A percentile compares a stretch with the other conserved stretches of the same genome.
phyloP scores from a whole-genome alignment of 2,113 vertebrate species.

The Oryzias woworae region DNA sequence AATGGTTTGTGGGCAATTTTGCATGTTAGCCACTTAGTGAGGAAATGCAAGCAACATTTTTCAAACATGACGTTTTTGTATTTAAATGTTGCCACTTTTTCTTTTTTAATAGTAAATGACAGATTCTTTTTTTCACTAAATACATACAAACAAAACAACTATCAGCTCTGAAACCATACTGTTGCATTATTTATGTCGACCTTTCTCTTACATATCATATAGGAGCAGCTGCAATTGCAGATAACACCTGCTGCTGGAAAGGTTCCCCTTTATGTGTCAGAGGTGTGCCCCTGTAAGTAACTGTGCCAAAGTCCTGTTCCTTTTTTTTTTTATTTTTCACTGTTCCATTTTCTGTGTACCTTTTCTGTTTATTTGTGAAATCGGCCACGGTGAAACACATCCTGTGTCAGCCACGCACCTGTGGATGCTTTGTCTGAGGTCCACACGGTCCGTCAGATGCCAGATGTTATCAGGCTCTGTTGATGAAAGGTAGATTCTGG shows the following conservation, averaged over 20 bases:
- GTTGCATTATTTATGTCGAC: background rate
- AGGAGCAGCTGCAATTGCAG: constrained; percentile 37
- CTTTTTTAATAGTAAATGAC: too few relatives aligned
- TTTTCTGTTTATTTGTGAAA: constrained; percentile 23
- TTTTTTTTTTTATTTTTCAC: background rate
- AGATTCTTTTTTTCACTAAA: too few relatives aligned
- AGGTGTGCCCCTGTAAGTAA: constrained; percentile 19
- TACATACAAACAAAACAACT: too few relatives aligned
- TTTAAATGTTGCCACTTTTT: too few relatives aligned
- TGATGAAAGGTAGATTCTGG: constrained; percentile 67
- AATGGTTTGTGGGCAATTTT: too few relatives aligned
- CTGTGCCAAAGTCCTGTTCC: background rate
- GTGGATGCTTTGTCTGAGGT: constrained; percentile 52
- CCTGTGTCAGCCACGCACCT: constrained; percentile 54
- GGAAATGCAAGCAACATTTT: too few relatives aligned
- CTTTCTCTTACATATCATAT: background rate
- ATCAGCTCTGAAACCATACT: too few relatives aligned
- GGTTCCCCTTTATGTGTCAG: constrained; percentile 16
- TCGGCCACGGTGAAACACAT: constrained; percentile 3
- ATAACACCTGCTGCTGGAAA: constrained; percentile 38
- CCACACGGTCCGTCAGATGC: constrained; percentile 48
- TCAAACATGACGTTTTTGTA: too few relatives aligned
- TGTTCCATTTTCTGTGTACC: background rate
- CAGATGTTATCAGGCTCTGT: constrained; percentile 47
- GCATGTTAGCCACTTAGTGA: too few relatives aligned